Percentiles rank a stretch among this genome's conserved stretches.
phyloP scores from a whole-genome alignment of 2,113 vertebrate species.

The Cheirogaleus medius region DNA sequence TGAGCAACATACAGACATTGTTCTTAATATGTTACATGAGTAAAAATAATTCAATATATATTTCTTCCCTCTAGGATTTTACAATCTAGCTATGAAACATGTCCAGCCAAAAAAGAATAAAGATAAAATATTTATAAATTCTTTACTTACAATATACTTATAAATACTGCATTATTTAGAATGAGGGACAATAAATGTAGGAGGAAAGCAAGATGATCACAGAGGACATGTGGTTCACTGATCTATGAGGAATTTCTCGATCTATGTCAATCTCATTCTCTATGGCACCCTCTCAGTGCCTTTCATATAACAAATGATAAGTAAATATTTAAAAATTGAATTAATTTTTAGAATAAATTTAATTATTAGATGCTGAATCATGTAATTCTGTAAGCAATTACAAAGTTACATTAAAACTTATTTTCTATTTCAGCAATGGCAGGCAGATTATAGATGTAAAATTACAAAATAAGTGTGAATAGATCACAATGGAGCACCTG shows the following conservation, averaged over 20 bases:
- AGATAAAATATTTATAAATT: background rate
- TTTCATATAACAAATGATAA: background rate
- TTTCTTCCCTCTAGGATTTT: background rate
- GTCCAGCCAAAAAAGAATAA: background rate
- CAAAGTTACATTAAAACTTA: background rate
- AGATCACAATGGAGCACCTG: background rate
- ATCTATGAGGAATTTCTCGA: background rate
- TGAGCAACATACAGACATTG: background rate
- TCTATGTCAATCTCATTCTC: background rate
- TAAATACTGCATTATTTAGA: background rate
- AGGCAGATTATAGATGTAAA: background rate
- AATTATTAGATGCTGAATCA: background rate
- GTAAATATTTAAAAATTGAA: background rate
- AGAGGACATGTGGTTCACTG: background rate
- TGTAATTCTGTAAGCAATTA: background rate
- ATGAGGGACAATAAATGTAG: background rate
- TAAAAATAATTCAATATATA: background rate
- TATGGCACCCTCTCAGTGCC: background rate
- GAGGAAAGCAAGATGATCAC: background rate
- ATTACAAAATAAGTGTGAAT: background rate
- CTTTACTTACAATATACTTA: background rate
- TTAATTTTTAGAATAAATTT: background rate
- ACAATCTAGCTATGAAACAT: background rate
- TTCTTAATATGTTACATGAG: background rate
- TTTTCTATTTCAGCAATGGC: background rate